These are phyloP conservation scores for Philaenus spumarius DNA, from an alignment of 1,140 invertebrate species.

Conservation along the genomic window DNA sequence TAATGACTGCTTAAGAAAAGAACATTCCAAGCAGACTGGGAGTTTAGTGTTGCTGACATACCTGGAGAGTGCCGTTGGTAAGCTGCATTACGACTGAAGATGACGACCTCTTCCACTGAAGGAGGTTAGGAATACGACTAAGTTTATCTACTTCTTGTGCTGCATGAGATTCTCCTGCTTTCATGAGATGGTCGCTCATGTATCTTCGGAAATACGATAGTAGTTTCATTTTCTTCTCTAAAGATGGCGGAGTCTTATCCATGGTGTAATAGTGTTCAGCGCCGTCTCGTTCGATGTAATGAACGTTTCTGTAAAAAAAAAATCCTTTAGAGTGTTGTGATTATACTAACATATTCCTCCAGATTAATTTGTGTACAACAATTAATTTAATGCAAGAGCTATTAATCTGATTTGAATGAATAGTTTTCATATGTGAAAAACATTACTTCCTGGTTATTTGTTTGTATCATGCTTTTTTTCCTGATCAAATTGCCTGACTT, in stretches of 20 bases:
- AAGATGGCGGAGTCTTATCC: constrained; percentile 63
- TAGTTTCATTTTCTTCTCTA: constrained; percentile 97
- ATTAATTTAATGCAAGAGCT: no score
- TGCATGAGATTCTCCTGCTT: constrained; percentile 77
- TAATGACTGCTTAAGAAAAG: no score
- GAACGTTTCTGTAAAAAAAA: constrained; percentile 77
- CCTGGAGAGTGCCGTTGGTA: constrained; percentile 95
- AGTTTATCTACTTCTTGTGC: constrained; percentile 80
- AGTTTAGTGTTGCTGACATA: no score
- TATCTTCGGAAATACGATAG: constrained; percentile 95
- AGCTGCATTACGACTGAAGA: constrained; percentile 95
- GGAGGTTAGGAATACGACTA: constrained; percentile 85
- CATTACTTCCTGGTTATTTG: no score
- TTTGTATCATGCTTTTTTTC: no score
- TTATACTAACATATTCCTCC: no score
- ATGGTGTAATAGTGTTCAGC: constrained; percentile 85
- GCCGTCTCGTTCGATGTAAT: constrained; percentile 89
- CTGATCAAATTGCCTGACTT: no score
- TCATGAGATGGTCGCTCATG: constrained; percentile 96
- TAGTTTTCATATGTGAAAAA: no score
- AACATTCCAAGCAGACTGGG: no score
- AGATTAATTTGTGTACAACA: no score
- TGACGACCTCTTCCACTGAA: constrained; percentile 93
- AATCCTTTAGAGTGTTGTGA: no score
- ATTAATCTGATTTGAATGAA: no score